Evolutionary conservation across 2,888 invertebrate genomes (phyloP), one percentile per base, ranked within the genome.

Genomic region (Crocallis elinguaria): DNA sequence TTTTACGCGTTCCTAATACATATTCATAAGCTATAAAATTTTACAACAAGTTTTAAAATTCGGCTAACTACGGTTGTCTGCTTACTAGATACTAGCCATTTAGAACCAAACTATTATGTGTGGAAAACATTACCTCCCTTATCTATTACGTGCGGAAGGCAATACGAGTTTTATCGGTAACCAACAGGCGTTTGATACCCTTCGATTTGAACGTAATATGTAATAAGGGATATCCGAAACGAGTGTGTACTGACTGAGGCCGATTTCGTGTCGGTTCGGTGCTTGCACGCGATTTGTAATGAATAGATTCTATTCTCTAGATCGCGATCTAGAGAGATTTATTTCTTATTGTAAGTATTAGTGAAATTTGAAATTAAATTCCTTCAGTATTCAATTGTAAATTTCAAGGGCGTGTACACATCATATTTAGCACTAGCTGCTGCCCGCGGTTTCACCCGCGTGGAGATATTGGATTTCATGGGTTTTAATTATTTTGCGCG

Each of bases 161-260:
- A 29, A 51, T 51, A 41, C 42, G 21, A 32, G 16, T 39, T 39
- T 43, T 45, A 51, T 51, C 51, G 45, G 16, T 23, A 38, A 14
- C 51, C 35, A 44, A 27, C 51, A 51, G 25, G 37, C 51, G 16
- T 44, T 38, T 35, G 21, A 51, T 39, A 27, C 21, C 51, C 39
- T 45, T 51, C 39, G 51, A 51, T 45, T 45, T 39, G 29, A 19
- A 17, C 25, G 29, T 45, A 39, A 36, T 37, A 35, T 35, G 51
- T 44, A 45, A 51, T 51, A 44, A 36, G 41, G 35, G 39, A 25
- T 39, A 29, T 41, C 39, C 29, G 38, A 17, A 38, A 43, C 38
- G 30, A 43, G 35, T 33, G 32, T 21, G 14, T 30, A 36, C 30
- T 8, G 36, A 36, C 49, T 19, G 12, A 0, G n/a, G 0, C 12